Conservation (phyloP, 2,113 vertebrate genomes). For the Notothenia rossii region DNA sequence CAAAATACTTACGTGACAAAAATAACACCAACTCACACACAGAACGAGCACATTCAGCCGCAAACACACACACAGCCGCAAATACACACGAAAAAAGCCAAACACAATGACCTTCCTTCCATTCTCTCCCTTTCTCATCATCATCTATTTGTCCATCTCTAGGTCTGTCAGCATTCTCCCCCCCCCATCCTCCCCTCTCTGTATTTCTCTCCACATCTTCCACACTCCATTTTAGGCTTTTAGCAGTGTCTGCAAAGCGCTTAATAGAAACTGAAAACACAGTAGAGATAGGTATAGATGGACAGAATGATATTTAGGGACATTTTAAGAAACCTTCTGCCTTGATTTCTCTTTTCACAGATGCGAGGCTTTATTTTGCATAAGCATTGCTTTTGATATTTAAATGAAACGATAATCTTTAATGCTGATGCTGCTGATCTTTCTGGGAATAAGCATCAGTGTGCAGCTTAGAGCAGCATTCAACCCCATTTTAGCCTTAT, state of each 20-base stretch:
- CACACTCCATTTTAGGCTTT: constrained; percentile 3
- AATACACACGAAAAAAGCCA: background rate
- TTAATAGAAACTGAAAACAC: constrained; percentile 22
- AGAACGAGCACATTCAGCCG: too few relatives aligned
- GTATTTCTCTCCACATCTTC: background rate
- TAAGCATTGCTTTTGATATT: background rate
- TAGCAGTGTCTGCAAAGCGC: constrained; percentile 13
- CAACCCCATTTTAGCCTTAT: background rate
- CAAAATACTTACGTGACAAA: constrained; percentile 13
- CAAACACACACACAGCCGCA: background rate
- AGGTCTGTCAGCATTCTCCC: constrained; percentile 17
- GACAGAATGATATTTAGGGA: background rate
- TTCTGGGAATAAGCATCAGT: background rate
- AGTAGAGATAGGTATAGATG: background rate
- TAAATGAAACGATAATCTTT: background rate
- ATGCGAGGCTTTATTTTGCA: background rate
- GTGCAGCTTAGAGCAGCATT: background rate
- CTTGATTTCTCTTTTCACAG: background rate
- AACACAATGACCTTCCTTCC: constrained; percentile 8
- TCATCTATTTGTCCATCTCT: constrained; percentile 33
- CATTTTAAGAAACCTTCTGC: background rate
- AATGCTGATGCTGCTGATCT: background rate
- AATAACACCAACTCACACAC: background rate
- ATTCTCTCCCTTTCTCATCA: constrained; percentile 30
- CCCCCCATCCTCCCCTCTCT: background rate